phyloP scores from a whole-genome alignment of 1,140 invertebrate species.

The Orius laevigatus region DNA sequence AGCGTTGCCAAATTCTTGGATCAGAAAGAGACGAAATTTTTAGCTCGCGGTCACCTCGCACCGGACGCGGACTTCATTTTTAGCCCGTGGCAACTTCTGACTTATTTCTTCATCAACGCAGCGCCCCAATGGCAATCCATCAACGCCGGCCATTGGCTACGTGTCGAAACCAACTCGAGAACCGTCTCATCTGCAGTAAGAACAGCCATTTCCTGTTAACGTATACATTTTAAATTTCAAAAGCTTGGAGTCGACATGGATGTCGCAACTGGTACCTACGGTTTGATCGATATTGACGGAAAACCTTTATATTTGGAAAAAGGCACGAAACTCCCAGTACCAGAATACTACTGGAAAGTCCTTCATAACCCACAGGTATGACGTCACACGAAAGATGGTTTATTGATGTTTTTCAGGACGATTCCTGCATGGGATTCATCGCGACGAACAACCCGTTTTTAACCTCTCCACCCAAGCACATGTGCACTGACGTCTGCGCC shows the following conservation, averaged over 20 bases:
- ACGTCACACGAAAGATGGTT: not conserved
- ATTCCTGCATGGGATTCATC: constrained; percentile 18
- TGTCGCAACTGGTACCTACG: constrained; percentile 19
- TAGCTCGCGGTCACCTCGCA: constrained; percentile 34
- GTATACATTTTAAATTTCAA: not conserved
- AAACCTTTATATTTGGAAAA: constrained; percentile 14
- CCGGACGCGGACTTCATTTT: constrained; percentile 36
- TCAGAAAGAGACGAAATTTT: constrained; percentile 10
- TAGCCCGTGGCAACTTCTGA: constrained; percentile 29
- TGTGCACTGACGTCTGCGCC: constrained; percentile 16
- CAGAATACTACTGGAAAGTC: constrained; percentile 20
- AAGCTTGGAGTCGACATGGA: constrained; percentile 16
- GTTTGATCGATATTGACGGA: constrained; percentile 13
- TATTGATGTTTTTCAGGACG: not conserved
- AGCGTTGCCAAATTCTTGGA: constrained; percentile 3
- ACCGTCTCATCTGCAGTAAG: constrained; percentile 16
- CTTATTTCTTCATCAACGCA: constrained; percentile 35
- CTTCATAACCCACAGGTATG: constrained; percentile 12
- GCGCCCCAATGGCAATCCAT: constrained; percentile 35
- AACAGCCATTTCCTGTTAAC: constrained; percentile 1
- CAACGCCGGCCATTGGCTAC: constrained; percentile 31
- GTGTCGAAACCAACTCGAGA: constrained; percentile 26
- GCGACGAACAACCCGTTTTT: constrained; percentile 20
- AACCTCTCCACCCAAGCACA: constrained; percentile 1
- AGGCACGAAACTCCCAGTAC: constrained; percentile 17